These are phyloP conservation scores for Leptopterna dolabrata DNA, from an alignment of 2,888 invertebrate genomes.

Conservation along the genomic window DNA sequence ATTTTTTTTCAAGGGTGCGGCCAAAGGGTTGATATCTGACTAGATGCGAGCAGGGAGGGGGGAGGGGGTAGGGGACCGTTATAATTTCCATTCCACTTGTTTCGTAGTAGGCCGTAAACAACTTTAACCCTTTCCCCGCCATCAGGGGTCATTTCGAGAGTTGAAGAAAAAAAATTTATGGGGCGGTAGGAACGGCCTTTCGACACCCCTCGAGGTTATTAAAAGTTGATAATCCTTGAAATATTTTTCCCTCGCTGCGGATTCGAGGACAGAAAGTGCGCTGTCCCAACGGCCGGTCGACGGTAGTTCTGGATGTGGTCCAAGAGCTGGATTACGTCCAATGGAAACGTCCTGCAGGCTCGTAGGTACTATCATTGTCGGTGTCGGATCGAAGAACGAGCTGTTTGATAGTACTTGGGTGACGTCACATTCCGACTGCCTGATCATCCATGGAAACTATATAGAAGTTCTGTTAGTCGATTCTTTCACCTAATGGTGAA, in stretches of 20 bases:
- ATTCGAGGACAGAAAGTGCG: background rate
- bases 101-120: slow-evolving; percentile 50
- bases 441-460: too few species aligned
- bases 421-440: too few species aligned
- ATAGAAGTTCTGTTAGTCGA: too few species aligned
- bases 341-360: too few species aligned
- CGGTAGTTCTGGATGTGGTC: background rate
- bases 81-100: slow-evolving; percentile 57
- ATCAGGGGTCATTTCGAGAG: background rate
- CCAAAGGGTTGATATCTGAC: slow-evolving; percentile 44
- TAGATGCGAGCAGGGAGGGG: background rate
- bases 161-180: background rate
- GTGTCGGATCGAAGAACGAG: too few species aligned
- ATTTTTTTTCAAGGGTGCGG: slow-evolving; percentile 35
- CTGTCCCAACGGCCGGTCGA: background rate
- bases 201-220: slow-evolving; percentile 5
- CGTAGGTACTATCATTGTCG: too few species aligned
- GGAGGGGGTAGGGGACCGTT: background rate
- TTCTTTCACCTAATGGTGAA: too few species aligned
- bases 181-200: background rate
- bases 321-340: background rate
- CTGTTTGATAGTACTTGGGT: too few species aligned
- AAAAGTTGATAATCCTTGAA: slow-evolving; percentile 8
- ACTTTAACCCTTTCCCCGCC: slow-evolving; percentile 22
- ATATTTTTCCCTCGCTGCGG: background rate